Evolutionary conservation across 2,888 invertebrate species (phyloP), one percentile per base, ranked within the genome.

Genomic region (Mystacides longicornis): DNA sequence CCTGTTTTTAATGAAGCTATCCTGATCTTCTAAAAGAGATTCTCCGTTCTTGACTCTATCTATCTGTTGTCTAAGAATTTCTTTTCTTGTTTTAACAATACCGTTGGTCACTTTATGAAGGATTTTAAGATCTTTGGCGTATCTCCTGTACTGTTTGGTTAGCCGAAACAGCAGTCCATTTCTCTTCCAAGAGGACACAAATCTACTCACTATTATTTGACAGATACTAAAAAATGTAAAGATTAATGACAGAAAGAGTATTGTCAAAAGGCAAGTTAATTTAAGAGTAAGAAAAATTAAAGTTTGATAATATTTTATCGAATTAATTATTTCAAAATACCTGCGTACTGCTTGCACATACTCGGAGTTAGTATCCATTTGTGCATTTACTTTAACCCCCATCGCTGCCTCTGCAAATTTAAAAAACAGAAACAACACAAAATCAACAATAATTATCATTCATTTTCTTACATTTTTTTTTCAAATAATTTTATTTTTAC

Each of bases 301-400:
- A 27, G 5, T 27, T 27, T 27, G 11, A 27, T 27, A 27, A 27
- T 5, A 27, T 27, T 27, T 27, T n/a, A n/a, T 27, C 27, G 27
- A 11, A 27, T 27, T 7, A 11, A 11, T 27, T 37, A 7, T 46
- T 55, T 31, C 11, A 31, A 11, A 9, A 9, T 59, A 61, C 61
- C 51, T 54, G 42, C 59, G 53, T 42, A 82, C 74, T 16, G 77
- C 75, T 52, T 68, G 64, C 2, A 82, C 78, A 65, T 82, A 83
- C 22, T 73, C 72, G 2, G 77, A 74, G 27, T 78, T 68, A 19
- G 68, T 66, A 62, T 75, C 64, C 21, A 65, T 64, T 64, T 83
- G 82, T 0, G 83, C 82, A 63, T 79, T 72, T 1, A 84, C 69
- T 52, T 71, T 69, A 37, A 72, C 71, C 2, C 85, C 85, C 84